phyloP scores from a whole-genome alignment of 2,113 vertebrate species.

The Lanius ludovicianus region DNA sequence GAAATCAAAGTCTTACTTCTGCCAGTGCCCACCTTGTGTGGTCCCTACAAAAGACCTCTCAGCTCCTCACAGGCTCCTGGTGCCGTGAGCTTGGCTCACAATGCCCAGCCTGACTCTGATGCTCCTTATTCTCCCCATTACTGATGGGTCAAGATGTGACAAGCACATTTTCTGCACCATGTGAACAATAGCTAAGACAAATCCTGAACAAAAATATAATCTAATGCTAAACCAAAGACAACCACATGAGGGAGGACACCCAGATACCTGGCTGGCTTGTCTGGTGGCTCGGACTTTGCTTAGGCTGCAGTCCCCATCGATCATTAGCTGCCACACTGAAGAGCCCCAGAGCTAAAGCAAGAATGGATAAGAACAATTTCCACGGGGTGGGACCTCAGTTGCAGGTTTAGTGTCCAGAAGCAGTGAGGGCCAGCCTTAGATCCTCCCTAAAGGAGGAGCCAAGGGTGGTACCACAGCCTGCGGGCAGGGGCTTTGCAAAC shows the following conservation, averaged over 20 bases:
- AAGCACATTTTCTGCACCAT: background rate
- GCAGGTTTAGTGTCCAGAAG: background rate
- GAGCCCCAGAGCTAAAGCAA: background rate
- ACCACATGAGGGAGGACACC: background rate
- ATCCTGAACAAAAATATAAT: background rate
- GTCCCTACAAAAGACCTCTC: background rate
- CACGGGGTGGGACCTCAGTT: background rate
- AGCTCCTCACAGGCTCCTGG: background rate
- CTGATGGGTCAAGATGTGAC: background rate
- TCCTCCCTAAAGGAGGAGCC: background rate
- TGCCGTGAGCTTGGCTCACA: background rate
- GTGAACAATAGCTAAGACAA: background rate
- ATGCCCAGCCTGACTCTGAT: background rate
- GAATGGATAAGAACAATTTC: background rate
- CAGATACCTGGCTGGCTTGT: background rate
- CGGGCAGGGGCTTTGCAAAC: background rate
- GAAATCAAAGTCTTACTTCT: background rate
- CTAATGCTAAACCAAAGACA: background rate
- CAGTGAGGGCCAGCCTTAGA: background rate
- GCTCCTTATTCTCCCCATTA: background rate
- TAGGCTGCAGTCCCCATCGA: background rate
- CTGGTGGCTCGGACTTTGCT: background rate
- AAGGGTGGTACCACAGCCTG: background rate
- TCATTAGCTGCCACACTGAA: background rate
- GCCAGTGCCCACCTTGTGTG: background rate